These are phyloP conservation scores for Coreius guichenoti DNA, from an alignment of 2,797 vertebrate species.

Conservation along the genomic window DNA sequence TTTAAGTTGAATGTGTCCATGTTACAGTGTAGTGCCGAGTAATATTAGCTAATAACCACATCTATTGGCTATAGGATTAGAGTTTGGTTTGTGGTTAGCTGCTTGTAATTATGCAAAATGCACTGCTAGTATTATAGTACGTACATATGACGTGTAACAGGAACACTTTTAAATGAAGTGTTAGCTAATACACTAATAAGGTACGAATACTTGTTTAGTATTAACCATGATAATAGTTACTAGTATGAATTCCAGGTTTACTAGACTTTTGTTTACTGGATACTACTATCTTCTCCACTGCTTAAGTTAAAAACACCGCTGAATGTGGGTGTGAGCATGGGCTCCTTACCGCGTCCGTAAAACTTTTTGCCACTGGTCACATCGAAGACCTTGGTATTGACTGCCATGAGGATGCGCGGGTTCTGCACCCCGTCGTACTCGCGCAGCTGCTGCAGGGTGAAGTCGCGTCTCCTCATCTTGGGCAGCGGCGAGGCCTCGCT, in stretches of 20 bases:
- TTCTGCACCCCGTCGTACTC: constrained; percentile 90
- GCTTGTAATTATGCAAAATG: not conserved
- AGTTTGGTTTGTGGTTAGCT: not conserved
- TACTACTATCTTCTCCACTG: not conserved
- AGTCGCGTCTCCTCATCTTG: constrained; percentile 97
- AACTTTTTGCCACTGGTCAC: constrained; percentile 96
- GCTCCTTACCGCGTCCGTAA: constrained; percentile 92
- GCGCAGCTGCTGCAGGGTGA: constrained; percentile 91
- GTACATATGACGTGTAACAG: not conserved
- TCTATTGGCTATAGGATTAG: not conserved
- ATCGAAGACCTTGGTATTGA: constrained; percentile 98
- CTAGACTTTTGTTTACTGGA: constrained; percentile 4
- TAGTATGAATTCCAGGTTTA: not conserved
- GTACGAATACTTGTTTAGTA: not conserved
- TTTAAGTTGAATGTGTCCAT: not conserved
- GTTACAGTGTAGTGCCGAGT: not conserved
- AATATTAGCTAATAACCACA: not conserved
- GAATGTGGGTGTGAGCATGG: not conserved
- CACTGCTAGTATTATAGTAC: not conserved
- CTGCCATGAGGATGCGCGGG: constrained; percentile 95
- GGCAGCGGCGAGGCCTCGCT: constrained; percentile 87
- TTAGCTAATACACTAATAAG: not conserved
- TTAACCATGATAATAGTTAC: not conserved
- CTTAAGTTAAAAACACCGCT: constrained; percentile 21
- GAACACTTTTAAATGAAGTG: too few species aligned